Conservation (phyloP, 2,797 vertebrate species). For the Triplophysa bombifrons region DNA sequence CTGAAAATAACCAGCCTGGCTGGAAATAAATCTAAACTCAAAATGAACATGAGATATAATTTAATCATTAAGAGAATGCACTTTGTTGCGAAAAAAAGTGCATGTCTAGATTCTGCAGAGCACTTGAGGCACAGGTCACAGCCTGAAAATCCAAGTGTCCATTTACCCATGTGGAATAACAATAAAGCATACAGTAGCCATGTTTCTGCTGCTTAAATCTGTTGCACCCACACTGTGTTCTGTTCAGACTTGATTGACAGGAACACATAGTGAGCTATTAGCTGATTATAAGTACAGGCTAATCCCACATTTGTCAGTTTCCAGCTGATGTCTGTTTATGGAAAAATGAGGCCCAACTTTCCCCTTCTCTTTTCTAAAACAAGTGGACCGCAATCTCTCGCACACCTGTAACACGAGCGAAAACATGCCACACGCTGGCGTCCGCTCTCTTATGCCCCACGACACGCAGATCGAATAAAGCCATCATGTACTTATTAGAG, state of each 20-base stretch:
- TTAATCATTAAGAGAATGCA: not conserved
- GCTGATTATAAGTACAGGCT: slow-evolving; percentile 56
- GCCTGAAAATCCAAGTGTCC: slow-evolving; percentile 27
- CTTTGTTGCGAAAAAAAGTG: not conserved
- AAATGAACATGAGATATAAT: not conserved
- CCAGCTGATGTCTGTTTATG: slow-evolving; percentile 70
- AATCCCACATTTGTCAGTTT: slow-evolving; percentile 69
- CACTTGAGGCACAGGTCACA: slow-evolving; percentile 30
- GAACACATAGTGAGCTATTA: slow-evolving; percentile 68
- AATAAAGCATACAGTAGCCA: slow-evolving; percentile 29
- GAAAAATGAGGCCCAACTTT: slow-evolving; percentile 62
- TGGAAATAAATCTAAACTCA: not conserved
- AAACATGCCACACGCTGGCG: slow-evolving; percentile 74
- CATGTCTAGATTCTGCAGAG: not conserved
- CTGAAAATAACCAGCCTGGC: not conserved
- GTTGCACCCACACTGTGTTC: slow-evolving; percentile 36
- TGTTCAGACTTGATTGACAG: slow-evolving; percentile 72
- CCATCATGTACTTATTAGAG: slow-evolving; percentile 72
- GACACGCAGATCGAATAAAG: slow-evolving; percentile 75
- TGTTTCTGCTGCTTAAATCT: slow-evolving; percentile 31
- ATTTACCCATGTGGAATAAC: slow-evolving; percentile 34
- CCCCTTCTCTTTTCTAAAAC: slow-evolving; percentile 59
- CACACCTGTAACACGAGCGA: slow-evolving; percentile 76
- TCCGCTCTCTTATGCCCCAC: slow-evolving; percentile 72
- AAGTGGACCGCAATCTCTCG: slow-evolving; percentile 66